Evolutionary conservation across 2,797 vertebrate species (phyloP), one percentile per base, ranked within the genome.

Genomic region (Myotis findleyi): DNA sequence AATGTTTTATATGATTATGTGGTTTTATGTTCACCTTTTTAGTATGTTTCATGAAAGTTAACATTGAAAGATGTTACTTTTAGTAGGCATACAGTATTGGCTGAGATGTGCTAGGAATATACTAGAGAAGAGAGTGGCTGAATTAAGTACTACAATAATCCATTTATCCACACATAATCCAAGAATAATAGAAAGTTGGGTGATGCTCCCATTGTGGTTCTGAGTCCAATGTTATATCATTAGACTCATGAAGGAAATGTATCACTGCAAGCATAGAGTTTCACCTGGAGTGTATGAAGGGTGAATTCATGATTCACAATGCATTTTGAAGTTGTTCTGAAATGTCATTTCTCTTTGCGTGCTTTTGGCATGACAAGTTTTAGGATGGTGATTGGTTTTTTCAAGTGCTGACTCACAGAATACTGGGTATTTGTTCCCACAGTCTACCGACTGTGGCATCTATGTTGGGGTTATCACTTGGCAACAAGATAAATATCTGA

Each of bases 401-500:
- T 94, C n/a, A 75, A 77, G 53, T 5, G 33, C 76, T 97, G 96
- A 97, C 59, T 95, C 96, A 97, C 16, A 73, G 36, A 80, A 95
- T 62, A 38, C 33, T 17, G 18, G 66, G 66, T 93, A 80, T 77
- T 64, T 86, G 76, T 93, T 96, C 94, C 16, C 80, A 88, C 75
- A 44, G 41, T 20, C 30, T 86, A 44, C 8, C 64, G 27, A 14
- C 30, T 30, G 13, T 38, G 41, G 33, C 25, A 71, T 79, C 87
- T 89, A 10, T 77, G 77, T 75, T 96, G 57, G 7, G 18, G 11
- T 55, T 96, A 71, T 95, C 69, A 82, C 97, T 86, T 96, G 90
- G 95, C 93, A 97, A 97, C 97, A 84, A 88, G 90, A 87, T 96
- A 97, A 97, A 97, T 79, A 97, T 75, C 64, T 7, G 8, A n/a